Percentiles rank a stretch among this genome's conserved stretches.
These are phyloP conservation scores for Darevskia mixta DNA, from an alignment of 2,797 vertebrate genomes.

Conservation along the genomic window DNA sequence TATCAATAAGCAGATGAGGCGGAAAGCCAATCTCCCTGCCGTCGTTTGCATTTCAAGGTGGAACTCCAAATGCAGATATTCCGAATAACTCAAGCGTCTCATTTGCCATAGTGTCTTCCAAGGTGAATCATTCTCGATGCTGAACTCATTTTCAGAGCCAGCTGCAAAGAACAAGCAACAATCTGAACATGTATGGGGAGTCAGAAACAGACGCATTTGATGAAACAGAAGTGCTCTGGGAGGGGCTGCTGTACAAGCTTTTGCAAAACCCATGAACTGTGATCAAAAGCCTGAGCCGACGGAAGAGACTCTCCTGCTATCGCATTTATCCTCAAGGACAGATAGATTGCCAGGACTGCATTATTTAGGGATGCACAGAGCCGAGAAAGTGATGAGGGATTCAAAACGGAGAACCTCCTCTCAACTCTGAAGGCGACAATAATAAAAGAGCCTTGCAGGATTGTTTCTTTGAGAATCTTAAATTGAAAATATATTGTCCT, in stretches of 20 bases:
- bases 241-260: not conserved
- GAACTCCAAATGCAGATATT: not conserved
- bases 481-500: not conserved
- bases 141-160: not conserved
- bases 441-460: not conserved
- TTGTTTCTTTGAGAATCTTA: not conserved
- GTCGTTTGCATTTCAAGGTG: not conserved
- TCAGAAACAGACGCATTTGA: not conserved
- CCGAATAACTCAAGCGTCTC: not conserved
- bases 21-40: not conserved
- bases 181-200: not conserved
- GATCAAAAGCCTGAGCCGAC: constrained; percentile 20
- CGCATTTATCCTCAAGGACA: constrained; percentile 37
- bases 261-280: constrained; percentile 25
- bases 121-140: constrained; percentile 12
- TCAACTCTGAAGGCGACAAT: not conserved
- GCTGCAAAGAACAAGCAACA: constrained; percentile 7
- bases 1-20: not conserved
- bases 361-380: constrained; percentile 23
- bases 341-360: constrained; percentile 21
- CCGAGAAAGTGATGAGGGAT: constrained; percentile 9
- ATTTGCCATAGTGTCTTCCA: not conserved
- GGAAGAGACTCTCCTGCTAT: not conserved
- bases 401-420: not conserved
- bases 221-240: not conserved